Evolutionary conservation across 2,888 invertebrate species (phyloP).

Genomic region (Rhodophaea formosa): DNA sequence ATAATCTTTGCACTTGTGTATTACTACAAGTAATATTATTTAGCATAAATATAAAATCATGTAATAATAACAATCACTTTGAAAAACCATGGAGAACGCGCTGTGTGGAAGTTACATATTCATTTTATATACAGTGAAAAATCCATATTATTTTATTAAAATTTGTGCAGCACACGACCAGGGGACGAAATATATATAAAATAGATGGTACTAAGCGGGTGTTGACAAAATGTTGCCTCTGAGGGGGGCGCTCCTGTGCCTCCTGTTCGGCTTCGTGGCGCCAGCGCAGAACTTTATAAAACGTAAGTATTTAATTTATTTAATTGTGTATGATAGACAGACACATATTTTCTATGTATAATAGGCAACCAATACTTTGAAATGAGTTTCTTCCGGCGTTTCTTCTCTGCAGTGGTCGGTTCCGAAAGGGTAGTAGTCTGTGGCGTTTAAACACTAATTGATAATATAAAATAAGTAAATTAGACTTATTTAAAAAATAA

Average conservation of each 20-base stretch:
- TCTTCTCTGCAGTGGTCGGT: too few relatives aligned
- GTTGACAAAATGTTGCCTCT: conserved; percentile 49
- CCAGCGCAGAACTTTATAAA: conserved; percentile 43
- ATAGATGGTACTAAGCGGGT: conserved; percentile 44
- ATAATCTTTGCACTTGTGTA: too few relatives aligned
- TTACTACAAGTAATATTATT: too few relatives aligned
- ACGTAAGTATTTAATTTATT: conserved; percentile 51
- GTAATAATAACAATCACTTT: background rate
- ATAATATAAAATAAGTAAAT: too few relatives aligned
- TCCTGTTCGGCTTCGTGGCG: conserved; percentile 42
- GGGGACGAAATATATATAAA: conserved; percentile 18
- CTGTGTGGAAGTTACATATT: background rate
- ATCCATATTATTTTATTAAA: background rate
- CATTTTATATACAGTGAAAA: background rate
- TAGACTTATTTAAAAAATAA: too few relatives aligned
- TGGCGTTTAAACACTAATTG: too few relatives aligned
- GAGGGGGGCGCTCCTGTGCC: conserved; percentile 50
- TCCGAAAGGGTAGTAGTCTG: too few relatives aligned
- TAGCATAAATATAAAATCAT: background rate
- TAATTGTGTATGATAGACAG: too few relatives aligned
- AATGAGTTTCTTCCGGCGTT: too few relatives aligned
- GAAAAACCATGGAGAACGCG: background rate
- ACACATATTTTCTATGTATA: too few relatives aligned
- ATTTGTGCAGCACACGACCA: conserved; percentile 10
- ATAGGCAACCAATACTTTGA: too few relatives aligned